Evolutionary conservation across 2,113 vertebrate species (phyloP).

Genomic region (Pangasianodon hypophthalmus): DNA sequence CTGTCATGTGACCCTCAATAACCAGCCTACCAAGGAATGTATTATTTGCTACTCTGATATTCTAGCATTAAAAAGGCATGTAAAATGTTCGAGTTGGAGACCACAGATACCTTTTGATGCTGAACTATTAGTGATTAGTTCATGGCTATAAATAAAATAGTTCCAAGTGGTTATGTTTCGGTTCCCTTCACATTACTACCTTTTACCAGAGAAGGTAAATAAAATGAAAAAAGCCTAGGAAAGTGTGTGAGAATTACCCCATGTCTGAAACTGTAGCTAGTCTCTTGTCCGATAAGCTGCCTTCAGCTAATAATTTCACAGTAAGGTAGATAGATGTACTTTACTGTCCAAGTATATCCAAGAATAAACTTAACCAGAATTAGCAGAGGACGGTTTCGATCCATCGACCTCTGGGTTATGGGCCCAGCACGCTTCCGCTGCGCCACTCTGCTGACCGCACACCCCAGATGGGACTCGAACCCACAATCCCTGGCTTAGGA

Average conservation of each 20-base stretch:
- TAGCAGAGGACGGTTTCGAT: constrained; percentile 63
- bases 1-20: background rate
- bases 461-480: constrained; percentile 59
- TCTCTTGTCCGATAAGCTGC: background rate
- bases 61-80: background rate
- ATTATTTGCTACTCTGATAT: background rate
- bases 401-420: constrained; percentile 67
- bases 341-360: too few relatives aligned
- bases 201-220: too few relatives aligned
- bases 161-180: background rate
- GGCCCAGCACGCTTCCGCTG: constrained; percentile 63
- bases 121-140: background rate
- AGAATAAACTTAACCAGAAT: too few relatives aligned
- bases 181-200: too few relatives aligned
- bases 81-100: background rate
- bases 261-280: background rate
- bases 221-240: too few relatives aligned
- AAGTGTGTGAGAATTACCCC: background rate
- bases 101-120: background rate
- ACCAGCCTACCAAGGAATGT: background rate
- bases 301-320: background rate
- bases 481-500: constrained; percentile 60
- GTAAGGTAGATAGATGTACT: background rate
- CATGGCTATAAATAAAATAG: background rate
- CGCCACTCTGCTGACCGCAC: constrained; percentile 56